Evolutionary conservation across 2,888 invertebrate genomes (phyloP).

Genomic region (Euproctis similis): DNA sequence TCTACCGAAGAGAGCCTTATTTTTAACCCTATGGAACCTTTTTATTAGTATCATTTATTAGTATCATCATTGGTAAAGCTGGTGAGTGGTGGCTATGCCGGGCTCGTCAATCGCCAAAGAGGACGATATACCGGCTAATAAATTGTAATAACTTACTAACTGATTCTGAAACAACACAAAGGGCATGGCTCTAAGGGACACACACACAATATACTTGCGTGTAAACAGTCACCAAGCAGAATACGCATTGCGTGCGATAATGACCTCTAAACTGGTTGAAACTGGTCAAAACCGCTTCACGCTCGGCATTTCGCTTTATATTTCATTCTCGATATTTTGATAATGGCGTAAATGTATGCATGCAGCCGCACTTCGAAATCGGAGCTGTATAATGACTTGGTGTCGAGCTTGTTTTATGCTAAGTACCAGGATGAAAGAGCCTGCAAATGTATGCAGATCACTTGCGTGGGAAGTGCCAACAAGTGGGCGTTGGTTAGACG

Average conservation of each 20-base stretch:
- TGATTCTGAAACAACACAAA: no score
- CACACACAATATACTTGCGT: no score
- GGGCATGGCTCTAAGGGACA: no score
- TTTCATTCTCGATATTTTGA: conserved; percentile 70
- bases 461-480: conserved; percentile 72
- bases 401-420: conserved; percentile 72
- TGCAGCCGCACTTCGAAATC: conserved; percentile 63
- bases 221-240: conserved; percentile 34
- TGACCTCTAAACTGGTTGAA: conserved; percentile 61
- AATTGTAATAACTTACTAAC: no score
- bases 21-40: no score
- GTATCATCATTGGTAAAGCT: no score
- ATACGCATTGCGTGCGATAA: conserved; percentile 65
- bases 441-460: conserved; percentile 69
- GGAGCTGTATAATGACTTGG: conserved; percentile 67
- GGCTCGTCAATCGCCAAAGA: no score
- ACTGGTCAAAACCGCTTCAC: conserved; percentile 57
- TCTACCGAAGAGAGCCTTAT: no score
- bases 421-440: conserved; percentile 65
- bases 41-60: no score
- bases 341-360: conserved; percentile 67
- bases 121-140: no score
- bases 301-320: conserved; percentile 53
- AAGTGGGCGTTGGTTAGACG: conserved; percentile 60
- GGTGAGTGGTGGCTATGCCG: no score